Evolutionary conservation across 1,140 invertebrate genomes (phyloP).

Genomic region (Ctenoplectra terminalis): DNA sequence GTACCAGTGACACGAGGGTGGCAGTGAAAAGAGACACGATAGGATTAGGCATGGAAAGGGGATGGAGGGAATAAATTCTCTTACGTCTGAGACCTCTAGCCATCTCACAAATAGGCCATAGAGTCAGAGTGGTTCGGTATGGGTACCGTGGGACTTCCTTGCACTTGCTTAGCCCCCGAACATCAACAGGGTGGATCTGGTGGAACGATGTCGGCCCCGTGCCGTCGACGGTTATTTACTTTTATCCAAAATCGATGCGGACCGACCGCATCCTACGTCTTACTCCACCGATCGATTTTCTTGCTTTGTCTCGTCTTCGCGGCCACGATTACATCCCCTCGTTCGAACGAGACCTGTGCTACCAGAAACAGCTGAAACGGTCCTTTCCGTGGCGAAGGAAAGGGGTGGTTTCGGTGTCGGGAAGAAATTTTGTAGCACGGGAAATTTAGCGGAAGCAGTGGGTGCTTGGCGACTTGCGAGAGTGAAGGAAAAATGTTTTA

Average conservation of each 20-base stretch:
- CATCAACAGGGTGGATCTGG: slow-evolving; percentile 44
- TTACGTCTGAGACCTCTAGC: slow-evolving; percentile 32
- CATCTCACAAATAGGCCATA: slow-evolving; percentile 66
- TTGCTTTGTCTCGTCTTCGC: neutral
- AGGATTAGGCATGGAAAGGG: slow-evolving; percentile 14
- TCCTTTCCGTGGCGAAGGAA: neutral
- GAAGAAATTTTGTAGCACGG: no score
- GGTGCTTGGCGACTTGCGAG: neutral
- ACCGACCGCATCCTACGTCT: slow-evolving; percentile 5
- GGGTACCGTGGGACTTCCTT: slow-evolving; percentile 57
- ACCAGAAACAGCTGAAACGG: neutral
- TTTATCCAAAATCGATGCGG: slow-evolving; percentile 60
- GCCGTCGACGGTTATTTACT: slow-evolving; percentile 61
- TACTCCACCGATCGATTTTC: neutral
- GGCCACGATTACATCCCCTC: neutral
- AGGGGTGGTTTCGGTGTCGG: neutral
- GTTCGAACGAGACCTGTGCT: neutral
- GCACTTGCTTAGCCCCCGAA: slow-evolving; percentile 57
- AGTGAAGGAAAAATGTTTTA: neutral
- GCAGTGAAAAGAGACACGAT: neutral
- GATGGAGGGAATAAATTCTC: slow-evolving; percentile 57
- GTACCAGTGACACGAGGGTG: slow-evolving; percentile 11
- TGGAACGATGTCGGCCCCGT: slow-evolving; percentile 31
- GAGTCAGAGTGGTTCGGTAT: slow-evolving; percentile 63
- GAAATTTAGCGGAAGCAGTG: neutral